Evolutionary conservation across 2,888 invertebrate genomes (phyloP), one percentile per base, ranked within the genome.

Genomic region (Synergus laeviventris): DNA sequence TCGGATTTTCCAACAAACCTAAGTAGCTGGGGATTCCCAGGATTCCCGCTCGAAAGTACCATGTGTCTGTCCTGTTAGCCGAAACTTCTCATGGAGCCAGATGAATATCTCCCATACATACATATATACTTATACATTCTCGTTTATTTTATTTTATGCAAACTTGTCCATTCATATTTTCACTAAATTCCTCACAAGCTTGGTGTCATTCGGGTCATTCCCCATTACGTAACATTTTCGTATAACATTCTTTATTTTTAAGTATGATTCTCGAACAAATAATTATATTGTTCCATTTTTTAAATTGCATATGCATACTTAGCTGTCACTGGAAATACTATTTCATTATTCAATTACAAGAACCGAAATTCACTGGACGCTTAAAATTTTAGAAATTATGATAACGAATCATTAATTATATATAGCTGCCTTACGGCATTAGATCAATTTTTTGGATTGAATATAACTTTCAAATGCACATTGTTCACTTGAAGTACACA

Each of bases 1-100:
- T 59, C 12, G 18, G 54, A 54, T 54, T 54, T 54, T 54, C 54
- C 54, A 54, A n/a, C 49, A 49, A 49, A 49, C 8, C 49, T n/a
- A 54, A 54, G 54, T 54, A 54, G 54, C 5, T 59, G 59, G 59
- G 24, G 14, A 59, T 24, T 59, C 59, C 59, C 59, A 18, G 24
- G 24, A 24, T 59, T 59, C 24, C 24, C 18, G 24, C 14, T 14
- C 7, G 14, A 12, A 24, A 59, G 24, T 59, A 5, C 56, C 24
- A 56, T 12, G 21, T 56, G 21, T 18, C 56, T 49, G n/a, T 49
- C 49, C 1, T n/a, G n/a, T 49, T 14, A 21, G 59, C 14, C 5
- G 14, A 42, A 42, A 42, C 14, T 14, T 12, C 31, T 42, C 14
- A 12, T 11, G 3, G 14, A 24, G 24, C 59, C 56, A 11, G 14